Conservation (phyloP, 2,888 invertebrate species). For the Oscheius onirici region DNA sequence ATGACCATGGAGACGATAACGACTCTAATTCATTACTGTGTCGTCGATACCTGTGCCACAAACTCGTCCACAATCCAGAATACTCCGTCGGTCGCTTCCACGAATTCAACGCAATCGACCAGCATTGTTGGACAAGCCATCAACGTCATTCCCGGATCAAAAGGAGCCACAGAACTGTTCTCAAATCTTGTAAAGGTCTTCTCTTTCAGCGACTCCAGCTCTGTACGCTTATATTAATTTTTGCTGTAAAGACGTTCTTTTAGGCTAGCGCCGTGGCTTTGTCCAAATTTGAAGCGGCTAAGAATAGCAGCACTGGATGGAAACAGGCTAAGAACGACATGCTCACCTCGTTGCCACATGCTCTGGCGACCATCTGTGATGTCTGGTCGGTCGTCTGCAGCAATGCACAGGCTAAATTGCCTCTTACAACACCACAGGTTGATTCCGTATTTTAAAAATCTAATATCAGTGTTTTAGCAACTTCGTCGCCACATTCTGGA, state of each 20-base stretch:
- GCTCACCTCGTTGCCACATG: constrained; percentile 83
- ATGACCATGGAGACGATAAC: constrained; percentile 66
- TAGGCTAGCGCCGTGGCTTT: constrained; percentile 35
- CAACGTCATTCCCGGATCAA: constrained; percentile 66
- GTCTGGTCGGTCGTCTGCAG: constrained; percentile 82
- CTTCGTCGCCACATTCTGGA: constrained; percentile 84
- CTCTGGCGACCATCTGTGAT: constrained; percentile 81
- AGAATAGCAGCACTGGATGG: constrained; percentile 56
- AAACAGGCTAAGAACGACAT: constrained; percentile 80
- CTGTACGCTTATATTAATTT: constrained; percentile 12
- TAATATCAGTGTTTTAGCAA: constrained; percentile 76
- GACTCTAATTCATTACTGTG: constrained; percentile 69
- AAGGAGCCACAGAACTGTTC: constrained; percentile 79
- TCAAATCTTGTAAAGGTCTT: constrained; percentile 85
- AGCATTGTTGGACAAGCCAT: constrained; percentile 59
- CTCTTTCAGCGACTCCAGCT: constrained; percentile 73
- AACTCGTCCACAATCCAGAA: constrained; percentile 17
- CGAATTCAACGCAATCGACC: constrained; percentile 26
- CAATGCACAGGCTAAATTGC: constrained; percentile 62
- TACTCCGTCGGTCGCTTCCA: constrained; percentile 1
- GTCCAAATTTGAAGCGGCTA: constrained; percentile 40
- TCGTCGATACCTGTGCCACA: constrained; percentile 22
- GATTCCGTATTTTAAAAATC: too few relatives aligned
- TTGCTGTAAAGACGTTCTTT: constrained; percentile 13
- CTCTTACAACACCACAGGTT: constrained; percentile 61